These are phyloP conservation scores for Drosophila mayri DNA, from an alignment of 1,140 invertebrate species.

Conservation along the genomic window DNA sequence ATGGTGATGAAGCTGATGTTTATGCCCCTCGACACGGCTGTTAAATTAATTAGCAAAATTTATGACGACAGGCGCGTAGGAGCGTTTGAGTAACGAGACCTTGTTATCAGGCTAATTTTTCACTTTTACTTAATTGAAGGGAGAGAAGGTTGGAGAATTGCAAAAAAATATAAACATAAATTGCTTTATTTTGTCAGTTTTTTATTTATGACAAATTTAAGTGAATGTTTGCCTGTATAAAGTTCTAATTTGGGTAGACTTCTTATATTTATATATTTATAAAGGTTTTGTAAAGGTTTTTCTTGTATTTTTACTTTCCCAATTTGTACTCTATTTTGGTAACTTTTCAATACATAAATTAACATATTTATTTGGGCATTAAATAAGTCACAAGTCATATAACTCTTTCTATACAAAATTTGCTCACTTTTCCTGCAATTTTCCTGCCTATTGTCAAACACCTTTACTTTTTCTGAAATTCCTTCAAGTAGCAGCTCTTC, in stretches of 20 bases:
- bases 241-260: no score
- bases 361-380: neutral
- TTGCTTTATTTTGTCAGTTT: no score
- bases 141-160: no score
- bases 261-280: no score
- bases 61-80: slow-evolving; percentile 19
- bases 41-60: slow-evolving; percentile 52
- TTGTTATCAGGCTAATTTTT: slow-evolving; percentile 24
- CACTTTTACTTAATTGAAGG: slow-evolving; percentile 26
- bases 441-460: neutral
- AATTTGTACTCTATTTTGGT: no score
- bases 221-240: no score
- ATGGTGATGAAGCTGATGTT: slow-evolving; percentile 40
- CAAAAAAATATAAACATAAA: neutral
- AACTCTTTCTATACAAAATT: neutral
- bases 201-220: neutral
- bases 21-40: slow-evolving; percentile 27
- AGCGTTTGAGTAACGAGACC: slow-evolving; percentile 19
- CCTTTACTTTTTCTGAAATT: neutral
- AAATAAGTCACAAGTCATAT: neutral
- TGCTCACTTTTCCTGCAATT: neutral
- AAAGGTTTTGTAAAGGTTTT: no score
- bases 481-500: neutral
- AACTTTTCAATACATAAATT: no score
- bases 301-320: no score